Base-by-base conservation (phyloP, 2,888 invertebrate species). In the Chymomyza procnemis region DNA sequence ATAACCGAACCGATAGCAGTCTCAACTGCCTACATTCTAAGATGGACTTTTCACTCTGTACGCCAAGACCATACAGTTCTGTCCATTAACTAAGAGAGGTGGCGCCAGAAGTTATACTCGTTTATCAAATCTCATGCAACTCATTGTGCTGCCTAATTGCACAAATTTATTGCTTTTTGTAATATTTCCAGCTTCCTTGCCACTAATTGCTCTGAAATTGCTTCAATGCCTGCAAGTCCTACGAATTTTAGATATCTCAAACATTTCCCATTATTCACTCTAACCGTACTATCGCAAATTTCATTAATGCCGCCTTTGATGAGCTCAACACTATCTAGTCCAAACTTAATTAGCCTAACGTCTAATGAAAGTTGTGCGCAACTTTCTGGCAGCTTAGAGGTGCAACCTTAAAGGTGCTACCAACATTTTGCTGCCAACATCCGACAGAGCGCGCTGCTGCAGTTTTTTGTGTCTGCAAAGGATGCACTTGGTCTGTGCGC, bases 331-430 rank as follows among this genome's bases (percentile, higher is more conserved):
- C 34, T 41, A 41, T 41, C 34, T 41, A 41, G 34, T 41, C 61
- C 50, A 22, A 56, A 41, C 63, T 54, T 76, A 76, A 79, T 76
- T 67, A 78, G 71, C 67, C 52, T 66, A 54, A 61, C 52, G 64
- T 54, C 71, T 75, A 76, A 79, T 80, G 78, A 80, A 79, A 78
- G 71, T 69, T 41, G 69, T 71, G 61, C 57, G 9, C 56, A 56
- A 30, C 56, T 56, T 56, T 30, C 21, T 46, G 19, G 58, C 21
- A 52, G 66, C 60, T 59, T 48, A 34, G 61, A n/a, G n/a, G n/a
- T 66, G 61, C 21, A 41, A 21, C 6, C 34, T 41, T 26, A 50
- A 46, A 47, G 61, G 60, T 76, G 30, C 67, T 63, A 67, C 66
- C 73, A 71, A 60, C 61, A 63, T 67, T 26, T 26, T 26, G 26